Conservation (phyloP, 2,113 vertebrate genomes). For the Anhinga rufa region DNA sequence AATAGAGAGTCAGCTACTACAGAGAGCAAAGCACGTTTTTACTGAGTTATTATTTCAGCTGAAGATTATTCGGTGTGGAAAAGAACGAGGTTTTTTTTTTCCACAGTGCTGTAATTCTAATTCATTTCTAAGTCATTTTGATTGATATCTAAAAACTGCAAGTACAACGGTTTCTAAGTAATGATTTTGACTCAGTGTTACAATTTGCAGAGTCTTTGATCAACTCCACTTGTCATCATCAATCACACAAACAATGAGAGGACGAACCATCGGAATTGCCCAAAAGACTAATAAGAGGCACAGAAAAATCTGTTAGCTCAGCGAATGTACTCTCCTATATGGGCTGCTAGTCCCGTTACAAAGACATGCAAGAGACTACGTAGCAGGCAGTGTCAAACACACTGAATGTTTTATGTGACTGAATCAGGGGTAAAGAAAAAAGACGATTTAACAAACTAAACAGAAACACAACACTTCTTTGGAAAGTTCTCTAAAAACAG, state of each 20-base stretch:
- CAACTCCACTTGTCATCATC: conserved; percentile 27
- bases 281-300: neutral
- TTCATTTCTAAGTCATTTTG: conserved; percentile 3
- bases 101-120: neutral
- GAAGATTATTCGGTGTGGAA: neutral
- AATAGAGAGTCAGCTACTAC: neutral
- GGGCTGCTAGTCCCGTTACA: neutral
- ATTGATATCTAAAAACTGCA: conserved; percentile 17
- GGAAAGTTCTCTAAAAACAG: neutral
- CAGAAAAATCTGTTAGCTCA: neutral
- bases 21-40: conserved; percentile 1
- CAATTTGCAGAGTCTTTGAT: conserved; percentile 24
- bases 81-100: neutral
- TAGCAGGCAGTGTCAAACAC: neutral
- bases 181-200: neutral
- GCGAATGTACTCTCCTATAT: neutral
- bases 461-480: neutral
- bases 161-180: neutral
- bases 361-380: neutral
- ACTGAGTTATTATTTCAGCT: neutral
- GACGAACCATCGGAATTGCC: neutral
- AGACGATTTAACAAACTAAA: neutral
- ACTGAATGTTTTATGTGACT: neutral
- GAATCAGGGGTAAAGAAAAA: neutral
- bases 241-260: conserved; percentile 21